Evolutionary conservation across 2,113 vertebrate genomes (phyloP).

Genomic region (Gorsachius goisagi): DNA sequence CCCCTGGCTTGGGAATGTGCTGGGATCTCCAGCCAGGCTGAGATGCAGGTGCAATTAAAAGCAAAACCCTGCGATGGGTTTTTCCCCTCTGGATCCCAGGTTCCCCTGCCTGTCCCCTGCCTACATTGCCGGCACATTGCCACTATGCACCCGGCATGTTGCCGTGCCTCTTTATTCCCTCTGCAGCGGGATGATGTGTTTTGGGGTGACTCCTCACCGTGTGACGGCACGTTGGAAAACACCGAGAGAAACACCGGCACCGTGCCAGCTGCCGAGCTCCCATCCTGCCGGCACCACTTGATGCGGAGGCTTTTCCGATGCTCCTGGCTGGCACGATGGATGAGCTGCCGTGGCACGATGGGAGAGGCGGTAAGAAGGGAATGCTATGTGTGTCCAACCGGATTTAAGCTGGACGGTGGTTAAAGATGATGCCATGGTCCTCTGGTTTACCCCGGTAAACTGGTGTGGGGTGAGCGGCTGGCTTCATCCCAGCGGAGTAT

Average conservation of each 20-base stretch:
- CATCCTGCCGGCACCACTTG: not conserved
- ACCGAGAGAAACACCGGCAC: fast-evolving
- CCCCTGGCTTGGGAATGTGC: fast-evolving
- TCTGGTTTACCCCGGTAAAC: fast-evolving
- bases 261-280: not conserved
- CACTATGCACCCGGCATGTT: too few species aligned
- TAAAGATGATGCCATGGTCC: fast-evolving
- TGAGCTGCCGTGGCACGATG: not conserved
- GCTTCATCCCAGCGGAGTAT: not conserved
- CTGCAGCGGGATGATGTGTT: fast-evolving
- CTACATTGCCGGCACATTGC: not conserved
- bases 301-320: not conserved
- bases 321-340: not conserved
- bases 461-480: not conserved
- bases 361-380: not conserved
- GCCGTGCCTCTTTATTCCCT: not conserved
- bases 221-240: not conserved
- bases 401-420: not conserved
- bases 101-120: not conserved
- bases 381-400: fast-evolving
- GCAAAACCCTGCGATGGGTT: not conserved
- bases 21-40: fast-evolving
- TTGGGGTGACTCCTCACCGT: not conserved
- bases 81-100: not conserved
- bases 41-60: not conserved